Evolutionary conservation across 2,113 vertebrate species (phyloP).

Genomic region (Cathartes aura): DNA sequence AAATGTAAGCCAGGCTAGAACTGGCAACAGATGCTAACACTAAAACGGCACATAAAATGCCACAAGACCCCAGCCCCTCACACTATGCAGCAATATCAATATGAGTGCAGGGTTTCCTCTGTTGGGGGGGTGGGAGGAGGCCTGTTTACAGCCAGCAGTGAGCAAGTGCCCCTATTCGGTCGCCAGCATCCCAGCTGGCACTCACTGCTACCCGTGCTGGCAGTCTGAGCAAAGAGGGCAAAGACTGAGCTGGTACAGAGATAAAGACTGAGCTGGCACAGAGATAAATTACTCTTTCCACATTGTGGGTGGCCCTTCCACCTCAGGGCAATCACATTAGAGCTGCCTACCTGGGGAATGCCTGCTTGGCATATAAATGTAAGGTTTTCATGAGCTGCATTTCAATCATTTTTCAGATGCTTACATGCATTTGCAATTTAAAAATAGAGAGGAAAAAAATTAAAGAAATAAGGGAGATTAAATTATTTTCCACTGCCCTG

Average conservation of each 20-base stretch:
- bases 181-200: neutral
- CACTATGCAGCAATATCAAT: fast-evolving
- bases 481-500: neutral
- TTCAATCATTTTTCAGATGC: neutral
- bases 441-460: neutral
- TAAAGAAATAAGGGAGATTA: neutral
- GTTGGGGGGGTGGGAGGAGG: fast-evolving
- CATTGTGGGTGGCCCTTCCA: neutral
- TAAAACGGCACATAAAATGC: neutral
- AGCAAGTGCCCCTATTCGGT: neutral
- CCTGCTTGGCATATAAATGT: neutral
- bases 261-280: neutral
- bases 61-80: neutral
- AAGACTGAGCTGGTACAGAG: neutral
- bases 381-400: neutral
- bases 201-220: fast-evolving
- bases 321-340: neutral
- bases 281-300: neutral
- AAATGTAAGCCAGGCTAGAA: neutral
- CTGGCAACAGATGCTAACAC: neutral
- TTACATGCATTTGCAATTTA: neutral
- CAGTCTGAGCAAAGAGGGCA: neutral
- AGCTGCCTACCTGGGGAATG: neutral
- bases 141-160: fast-evolving
- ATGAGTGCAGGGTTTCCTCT: neutral